Percentiles rank a stretch among this genome's conserved stretches.
Evolutionary conservation across 2,113 vertebrate genomes (phyloP).

Genomic region (Zosterops borbonicus): DNA sequence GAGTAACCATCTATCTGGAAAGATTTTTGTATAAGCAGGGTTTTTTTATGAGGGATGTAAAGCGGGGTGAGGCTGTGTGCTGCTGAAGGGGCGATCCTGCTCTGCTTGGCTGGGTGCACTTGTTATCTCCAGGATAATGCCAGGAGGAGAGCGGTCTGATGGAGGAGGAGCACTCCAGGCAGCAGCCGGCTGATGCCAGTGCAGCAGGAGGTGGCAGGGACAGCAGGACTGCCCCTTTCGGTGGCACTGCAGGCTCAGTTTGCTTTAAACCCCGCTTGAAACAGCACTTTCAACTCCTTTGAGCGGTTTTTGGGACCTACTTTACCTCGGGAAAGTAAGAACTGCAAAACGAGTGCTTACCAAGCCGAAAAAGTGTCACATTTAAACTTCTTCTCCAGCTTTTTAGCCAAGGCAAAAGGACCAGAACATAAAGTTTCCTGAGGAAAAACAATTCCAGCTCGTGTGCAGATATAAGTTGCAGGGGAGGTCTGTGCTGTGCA

Average conservation of each 20-base stretch:
- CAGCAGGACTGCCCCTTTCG: slow-evolving; percentile 13
- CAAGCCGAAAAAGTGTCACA: not conserved
- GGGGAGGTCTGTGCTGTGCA: not conserved
- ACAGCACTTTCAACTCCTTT: not conserved
- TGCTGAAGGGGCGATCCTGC: not conserved
- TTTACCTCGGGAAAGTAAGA: not conserved
- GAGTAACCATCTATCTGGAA: not conserved
- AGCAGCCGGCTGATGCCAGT: not conserved
- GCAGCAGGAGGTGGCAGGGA: not conserved
- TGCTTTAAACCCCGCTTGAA: not conserved
- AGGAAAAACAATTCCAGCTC: not conserved
- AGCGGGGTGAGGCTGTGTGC: not conserved
- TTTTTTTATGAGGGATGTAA: not conserved
- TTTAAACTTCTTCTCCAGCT: not conserved
- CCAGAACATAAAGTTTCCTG: not conserved
- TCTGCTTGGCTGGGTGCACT: not conserved
- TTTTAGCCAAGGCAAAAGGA: not conserved
- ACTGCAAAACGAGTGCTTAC: not conserved
- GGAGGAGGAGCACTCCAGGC: not conserved
- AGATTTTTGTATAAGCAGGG: not conserved
- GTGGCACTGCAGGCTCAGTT: slow-evolving; percentile 22
- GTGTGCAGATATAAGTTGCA: not conserved
- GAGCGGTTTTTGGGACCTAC: not conserved
- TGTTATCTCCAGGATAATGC: not conserved
- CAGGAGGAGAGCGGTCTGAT: not conserved